A percentile compares a stretch with the other conserved stretches of the same genome.
Conservation (phyloP, 2,113 vertebrate genomes). For the Phalacrocorax aristotelis region DNA sequence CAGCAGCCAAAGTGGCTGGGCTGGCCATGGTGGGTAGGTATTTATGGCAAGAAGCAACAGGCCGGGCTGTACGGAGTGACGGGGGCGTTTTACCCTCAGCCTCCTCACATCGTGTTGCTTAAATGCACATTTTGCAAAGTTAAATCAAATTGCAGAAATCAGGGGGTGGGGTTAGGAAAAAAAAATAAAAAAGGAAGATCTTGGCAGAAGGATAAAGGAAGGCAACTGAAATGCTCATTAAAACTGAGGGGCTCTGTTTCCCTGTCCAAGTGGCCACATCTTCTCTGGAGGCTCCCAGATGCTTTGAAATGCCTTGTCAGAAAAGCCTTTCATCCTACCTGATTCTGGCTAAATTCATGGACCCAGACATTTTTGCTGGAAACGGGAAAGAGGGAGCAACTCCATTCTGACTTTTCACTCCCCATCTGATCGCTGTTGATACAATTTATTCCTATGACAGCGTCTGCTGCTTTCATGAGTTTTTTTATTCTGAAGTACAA, state of each 20-base stretch:
- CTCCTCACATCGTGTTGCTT: background rate
- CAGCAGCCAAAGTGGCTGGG: background rate
- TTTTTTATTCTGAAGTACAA: slow-evolving; percentile 55
- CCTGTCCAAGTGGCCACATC: slow-evolving; percentile 38
- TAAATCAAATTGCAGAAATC: background rate
- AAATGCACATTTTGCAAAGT: background rate
- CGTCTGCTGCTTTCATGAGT: slow-evolving; percentile 54
- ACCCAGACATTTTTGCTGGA: slow-evolving; percentile 3
- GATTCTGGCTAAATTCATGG: slow-evolving; percentile 25
- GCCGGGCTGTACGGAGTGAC: background rate
- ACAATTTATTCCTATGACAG: slow-evolving; percentile 50
- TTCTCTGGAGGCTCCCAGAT: slow-evolving; percentile 30
- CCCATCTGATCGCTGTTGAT: slow-evolving; percentile 57
- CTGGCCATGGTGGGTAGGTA: background rate
- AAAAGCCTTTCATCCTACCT: slow-evolving; percentile 51
- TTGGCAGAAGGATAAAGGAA: slow-evolving; percentile 48
- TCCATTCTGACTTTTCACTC: slow-evolving; percentile 26
- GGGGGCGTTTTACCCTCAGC: background rate
- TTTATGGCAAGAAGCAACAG: background rate
- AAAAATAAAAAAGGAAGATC: background rate
- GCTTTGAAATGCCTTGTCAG: slow-evolving; percentile 56
- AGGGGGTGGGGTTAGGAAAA: too few species aligned
- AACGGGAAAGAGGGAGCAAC: background rate
- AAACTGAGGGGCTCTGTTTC: slow-evolving; percentile 5
- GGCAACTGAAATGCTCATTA: slow-evolving; percentile 43